Evolutionary conservation across 2,888 invertebrate genomes (phyloP).

Genomic region (Coleophora deauratella): DNA sequence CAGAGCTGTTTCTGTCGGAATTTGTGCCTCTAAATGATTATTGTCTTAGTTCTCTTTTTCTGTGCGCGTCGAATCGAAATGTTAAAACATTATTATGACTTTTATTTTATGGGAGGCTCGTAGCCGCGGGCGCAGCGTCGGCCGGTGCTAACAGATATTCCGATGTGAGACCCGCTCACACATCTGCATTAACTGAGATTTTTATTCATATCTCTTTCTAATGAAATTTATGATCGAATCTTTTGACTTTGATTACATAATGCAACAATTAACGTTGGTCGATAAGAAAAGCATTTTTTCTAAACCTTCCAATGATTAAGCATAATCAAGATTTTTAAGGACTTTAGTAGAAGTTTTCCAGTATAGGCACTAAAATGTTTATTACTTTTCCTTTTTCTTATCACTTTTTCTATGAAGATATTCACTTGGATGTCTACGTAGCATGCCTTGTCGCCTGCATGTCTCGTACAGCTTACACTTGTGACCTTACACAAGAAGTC

Average conservation of each 20-base stretch:
- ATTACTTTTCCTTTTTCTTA: too few relatives aligned
- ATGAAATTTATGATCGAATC: too few relatives aligned
- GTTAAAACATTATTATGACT: conserved; percentile 49
- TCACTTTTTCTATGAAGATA: too few relatives aligned
- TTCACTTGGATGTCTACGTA: conserved; percentile 45
- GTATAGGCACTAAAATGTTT: too few relatives aligned
- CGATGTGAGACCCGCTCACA: background rate
- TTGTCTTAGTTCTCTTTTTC: conserved; percentile 47
- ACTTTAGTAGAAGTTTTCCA: too few relatives aligned
- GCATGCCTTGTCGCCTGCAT: conserved; percentile 49
- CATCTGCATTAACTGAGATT: background rate
- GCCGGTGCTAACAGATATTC: too few relatives aligned
- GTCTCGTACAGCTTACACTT: conserved; percentile 55
- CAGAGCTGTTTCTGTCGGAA: conserved; percentile 44
- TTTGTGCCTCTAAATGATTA: conserved; percentile 55
- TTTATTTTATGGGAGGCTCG: conserved; percentile 33
- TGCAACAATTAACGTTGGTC: too few relatives aligned
- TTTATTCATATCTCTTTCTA: too few relatives aligned
- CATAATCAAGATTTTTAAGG: too few relatives aligned
- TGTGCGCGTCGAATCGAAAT: conserved; percentile 42
- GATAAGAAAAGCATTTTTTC: too few relatives aligned
- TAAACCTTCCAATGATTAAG: conserved; percentile 5
- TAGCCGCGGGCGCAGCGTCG: conserved; percentile 15
- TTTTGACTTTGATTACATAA: conserved; percentile 8
- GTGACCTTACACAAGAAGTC: conserved; percentile 43